These are phyloP conservation scores for Tachina fera DNA, from an alignment of 2,888 invertebrate genomes.

Conservation along the genomic window DNA sequence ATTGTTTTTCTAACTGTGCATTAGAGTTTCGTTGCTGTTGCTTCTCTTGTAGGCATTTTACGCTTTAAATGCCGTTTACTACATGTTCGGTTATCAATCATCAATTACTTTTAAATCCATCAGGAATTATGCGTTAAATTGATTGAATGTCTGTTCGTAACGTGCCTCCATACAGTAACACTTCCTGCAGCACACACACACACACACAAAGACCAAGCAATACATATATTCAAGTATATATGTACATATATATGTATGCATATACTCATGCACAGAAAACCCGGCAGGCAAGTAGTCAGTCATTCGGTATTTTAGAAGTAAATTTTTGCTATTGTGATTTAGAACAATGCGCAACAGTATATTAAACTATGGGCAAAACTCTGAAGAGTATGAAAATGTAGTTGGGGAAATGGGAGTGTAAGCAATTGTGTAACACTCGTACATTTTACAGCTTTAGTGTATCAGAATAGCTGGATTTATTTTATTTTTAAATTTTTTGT, in stretches of 20 bases:
- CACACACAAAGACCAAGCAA: background rate
- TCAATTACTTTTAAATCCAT: constrained; percentile 81
- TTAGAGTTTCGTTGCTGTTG: constrained; percentile 48
- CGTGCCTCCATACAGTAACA: constrained; percentile 10
- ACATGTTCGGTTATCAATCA: constrained; percentile 79
- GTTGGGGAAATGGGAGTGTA: background rate
- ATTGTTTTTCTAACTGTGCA: background rate
- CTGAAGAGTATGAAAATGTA: background rate
- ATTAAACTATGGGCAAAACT: background rate
- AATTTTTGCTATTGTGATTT: constrained; percentile 34
- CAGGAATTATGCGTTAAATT: constrained; percentile 82
- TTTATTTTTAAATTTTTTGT: constrained; percentile 54
- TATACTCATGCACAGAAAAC: background rate
- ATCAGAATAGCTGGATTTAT: constrained; percentile 54
- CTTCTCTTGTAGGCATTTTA: constrained; percentile 57
- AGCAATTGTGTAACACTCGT: background rate
- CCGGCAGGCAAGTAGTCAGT: constrained; percentile 3
- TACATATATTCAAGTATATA: background rate
- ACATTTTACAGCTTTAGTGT: constrained; percentile 43
- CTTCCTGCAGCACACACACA: background rate
- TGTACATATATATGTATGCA: background rate
- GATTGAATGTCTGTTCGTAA: constrained; percentile 76
- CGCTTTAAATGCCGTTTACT: constrained; percentile 68
- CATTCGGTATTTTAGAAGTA: constrained; percentile 6
- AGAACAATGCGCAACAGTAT: constrained; percentile 10